Evolutionary conservation across 2,113 vertebrate genomes (phyloP).

Genomic region (Ochotona princeps): DNA sequence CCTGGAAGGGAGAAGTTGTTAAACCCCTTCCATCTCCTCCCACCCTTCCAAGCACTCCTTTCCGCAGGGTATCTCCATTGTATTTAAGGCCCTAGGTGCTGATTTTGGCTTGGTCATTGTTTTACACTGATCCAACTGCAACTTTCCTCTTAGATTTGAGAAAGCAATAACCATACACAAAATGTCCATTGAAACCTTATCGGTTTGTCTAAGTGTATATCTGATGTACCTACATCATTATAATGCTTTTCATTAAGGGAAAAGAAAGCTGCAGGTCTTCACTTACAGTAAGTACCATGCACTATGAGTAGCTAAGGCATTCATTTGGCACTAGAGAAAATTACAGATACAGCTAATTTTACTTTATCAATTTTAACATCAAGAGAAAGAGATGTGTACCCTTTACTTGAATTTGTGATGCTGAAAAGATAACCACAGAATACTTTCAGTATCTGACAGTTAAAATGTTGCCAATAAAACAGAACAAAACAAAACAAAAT

Average conservation of each 20-base stretch:
- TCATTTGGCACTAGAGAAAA: conserved; percentile 68
- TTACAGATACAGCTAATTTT: conserved; percentile 63
- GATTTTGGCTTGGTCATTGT: conserved; percentile 62
- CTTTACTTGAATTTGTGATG: conserved; percentile 78
- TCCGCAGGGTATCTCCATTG: neutral
- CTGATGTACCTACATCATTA: neutral
- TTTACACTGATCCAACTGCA: conserved; percentile 25
- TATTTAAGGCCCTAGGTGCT: conserved; percentile 60
- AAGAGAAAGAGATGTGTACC: conserved; percentile 80
- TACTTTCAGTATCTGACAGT: conserved; percentile 79
- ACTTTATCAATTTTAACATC: conserved; percentile 82
- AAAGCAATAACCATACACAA: neutral
- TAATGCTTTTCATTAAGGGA: neutral
- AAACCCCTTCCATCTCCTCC: conserved; percentile 24
- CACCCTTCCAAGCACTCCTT: conserved; percentile 4
- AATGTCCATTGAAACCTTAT: neutral
- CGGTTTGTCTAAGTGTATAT: neutral
- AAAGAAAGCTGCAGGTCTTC: conserved; percentile 30
- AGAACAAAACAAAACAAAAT: conserved; percentile 56
- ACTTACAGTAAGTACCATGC: conserved; percentile 2
- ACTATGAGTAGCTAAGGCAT: conserved; percentile 60
- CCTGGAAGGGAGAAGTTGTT: neutral
- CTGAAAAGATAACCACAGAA: conserved; percentile 79
- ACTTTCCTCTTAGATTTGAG: neutral
- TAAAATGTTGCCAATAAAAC: conserved; percentile 83